Conservation (phyloP, 2,888 invertebrate species). For the Athripsodes cinereus region DNA sequence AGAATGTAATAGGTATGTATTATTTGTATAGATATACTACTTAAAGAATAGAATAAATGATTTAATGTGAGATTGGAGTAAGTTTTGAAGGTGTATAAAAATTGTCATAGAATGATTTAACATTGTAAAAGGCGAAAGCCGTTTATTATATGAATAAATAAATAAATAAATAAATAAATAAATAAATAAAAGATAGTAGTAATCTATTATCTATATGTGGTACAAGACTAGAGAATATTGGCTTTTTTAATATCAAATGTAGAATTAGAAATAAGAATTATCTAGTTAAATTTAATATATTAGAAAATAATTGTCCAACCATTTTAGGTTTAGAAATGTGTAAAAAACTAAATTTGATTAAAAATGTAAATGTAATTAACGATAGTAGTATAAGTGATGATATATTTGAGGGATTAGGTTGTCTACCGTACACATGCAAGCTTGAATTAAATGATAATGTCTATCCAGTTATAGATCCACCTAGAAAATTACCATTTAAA, state of each 20-base stretch:
- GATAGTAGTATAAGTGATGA: neutral
- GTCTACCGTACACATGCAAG: neutral
- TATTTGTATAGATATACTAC: no score
- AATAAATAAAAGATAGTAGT: no score
- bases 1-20: no score
- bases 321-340: neutral
- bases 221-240: neutral
- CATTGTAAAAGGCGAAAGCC: no score
- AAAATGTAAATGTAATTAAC: neutral
- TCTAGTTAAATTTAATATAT: neutral
- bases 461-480: neutral
- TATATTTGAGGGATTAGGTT: neutral
- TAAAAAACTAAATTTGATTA: neutral
- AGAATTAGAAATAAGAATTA: neutral
- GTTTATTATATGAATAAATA: no score
- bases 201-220: neutral
- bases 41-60: no score
- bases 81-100: no score
- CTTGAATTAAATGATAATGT: neutral
- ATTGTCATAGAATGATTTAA: no score
- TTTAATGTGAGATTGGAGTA: no score
- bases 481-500: neutral
- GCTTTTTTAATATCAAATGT: neutral
- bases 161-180: no score
- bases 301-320: neutral